These are phyloP conservation scores for Halcyon chelicuti DNA, from an alignment of 2,797 vertebrate species.

Conservation along the genomic window DNA sequence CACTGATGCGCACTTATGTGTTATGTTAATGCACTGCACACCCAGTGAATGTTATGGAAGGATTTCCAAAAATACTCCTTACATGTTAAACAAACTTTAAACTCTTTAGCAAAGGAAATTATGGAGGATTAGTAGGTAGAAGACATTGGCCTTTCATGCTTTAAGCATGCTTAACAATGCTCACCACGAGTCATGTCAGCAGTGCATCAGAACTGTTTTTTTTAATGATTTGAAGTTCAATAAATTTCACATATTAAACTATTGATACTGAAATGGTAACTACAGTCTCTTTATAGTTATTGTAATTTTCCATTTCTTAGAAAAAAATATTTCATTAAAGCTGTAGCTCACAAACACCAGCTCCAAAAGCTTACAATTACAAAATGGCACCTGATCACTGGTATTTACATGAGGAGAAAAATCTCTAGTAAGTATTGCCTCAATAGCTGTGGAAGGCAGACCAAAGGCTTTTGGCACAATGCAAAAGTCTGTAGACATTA, in stretches of 20 bases:
- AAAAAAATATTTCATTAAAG: not conserved
- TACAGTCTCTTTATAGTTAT: not conserved
- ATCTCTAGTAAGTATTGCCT: not conserved
- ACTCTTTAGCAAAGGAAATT: not conserved
- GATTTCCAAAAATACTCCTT: not conserved
- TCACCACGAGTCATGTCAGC: not conserved
- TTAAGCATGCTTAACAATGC: not conserved
- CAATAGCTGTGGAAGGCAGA: not conserved
- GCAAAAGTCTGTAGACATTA: not conserved
- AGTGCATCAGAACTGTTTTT: not conserved
- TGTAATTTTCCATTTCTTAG: not conserved
- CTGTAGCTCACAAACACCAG: not conserved
- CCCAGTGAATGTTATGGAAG: not conserved
- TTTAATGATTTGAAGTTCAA: not conserved
- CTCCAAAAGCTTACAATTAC: not conserved
- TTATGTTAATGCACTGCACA: not conserved
- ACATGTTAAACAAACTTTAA: not conserved
- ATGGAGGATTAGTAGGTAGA: not conserved
- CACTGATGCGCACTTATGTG: not conserved
- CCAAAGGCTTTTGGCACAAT: not conserved
- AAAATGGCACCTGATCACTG: not conserved
- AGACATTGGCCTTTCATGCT: not conserved
- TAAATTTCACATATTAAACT: not conserved
- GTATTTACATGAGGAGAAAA: not conserved
- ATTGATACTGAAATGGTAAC: not conserved